Base-by-base conservation (phyloP, 2,113 vertebrate species). In the Chlorodrepanis virens region DNA sequence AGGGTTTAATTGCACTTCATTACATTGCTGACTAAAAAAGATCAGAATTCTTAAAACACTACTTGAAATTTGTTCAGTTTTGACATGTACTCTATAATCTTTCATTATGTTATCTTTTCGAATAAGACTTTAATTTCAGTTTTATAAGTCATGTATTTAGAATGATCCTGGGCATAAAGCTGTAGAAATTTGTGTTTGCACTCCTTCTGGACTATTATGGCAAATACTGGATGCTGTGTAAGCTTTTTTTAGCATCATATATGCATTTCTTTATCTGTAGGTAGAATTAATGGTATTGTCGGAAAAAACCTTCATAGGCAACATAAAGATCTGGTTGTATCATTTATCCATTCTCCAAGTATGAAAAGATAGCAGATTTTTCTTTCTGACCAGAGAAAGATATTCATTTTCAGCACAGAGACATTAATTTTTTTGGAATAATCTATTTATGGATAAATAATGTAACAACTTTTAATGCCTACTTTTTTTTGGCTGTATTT, bases 121-220 rank as follows among this genome's bases (percentile, higher is more conserved):
- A 94, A 80, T 91, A 90, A 94, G 63, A 54, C 35, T 72, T 96
- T n/a, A 77, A 82, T 89, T 95, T 96, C 77, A 87, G 22, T 88
- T 91, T 76, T 87, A 7, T 31, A 72, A 83, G 44, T 71, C 11
- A 19, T 39, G 13, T 85, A 25, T 86, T 93, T 92, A 65, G 35
- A 83, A 59, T 89, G 64, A 89, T n/a, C 35, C 39, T 83, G 64
- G n/a, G 37, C 52, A 56, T 56, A 40, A 93, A 89, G 47, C 44
- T 91, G 49, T 71, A 87, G 63, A 63, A 91, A 33, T 85, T 54
- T 69, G 25, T 74, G 44, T 78, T 78, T 71, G 44, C 57, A 72
- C 31, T 69, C 22, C 35, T 86, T 67, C 42, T 91, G 40, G 45
- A 23, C 33, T 59, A 31, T 21, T 76, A 47, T 47, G 29, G 45